Percentiles rank a stretch among this genome's conserved stretches.
Evolutionary conservation across 2,797 vertebrate species (phyloP).

Genomic region (Lindbergichthys nudifrons): DNA sequence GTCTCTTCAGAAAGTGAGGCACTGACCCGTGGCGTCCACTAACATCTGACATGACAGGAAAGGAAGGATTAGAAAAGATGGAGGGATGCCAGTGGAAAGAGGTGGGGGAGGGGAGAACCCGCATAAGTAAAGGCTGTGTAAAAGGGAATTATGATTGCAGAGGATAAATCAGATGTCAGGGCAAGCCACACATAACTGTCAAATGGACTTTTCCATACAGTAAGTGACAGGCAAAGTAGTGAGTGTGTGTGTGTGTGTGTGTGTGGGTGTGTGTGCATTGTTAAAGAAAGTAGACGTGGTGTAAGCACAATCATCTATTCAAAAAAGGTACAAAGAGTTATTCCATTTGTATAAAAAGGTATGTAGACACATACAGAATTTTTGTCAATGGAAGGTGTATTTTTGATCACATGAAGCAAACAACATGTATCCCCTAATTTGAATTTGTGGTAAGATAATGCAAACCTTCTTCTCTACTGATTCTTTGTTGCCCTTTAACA

Average conservation of each 20-base stretch:
- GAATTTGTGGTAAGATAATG: too few relatives aligned
- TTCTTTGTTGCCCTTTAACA: background rate
- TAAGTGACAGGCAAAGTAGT: background rate
- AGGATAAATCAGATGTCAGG: constrained; percentile 91
- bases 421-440: too few relatives aligned
- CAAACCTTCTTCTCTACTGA: background rate
- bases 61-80: constrained; percentile 81
- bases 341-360: too few relatives aligned
- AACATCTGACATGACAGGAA: constrained; percentile 91
- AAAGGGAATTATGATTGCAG: constrained; percentile 92
- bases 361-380: too few relatives aligned
- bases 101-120: constrained; percentile 74
- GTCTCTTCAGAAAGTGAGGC: constrained; percentile 86
- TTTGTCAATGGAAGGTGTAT: too few relatives aligned
- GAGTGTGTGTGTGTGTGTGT: background rate
- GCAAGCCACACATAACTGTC: constrained; percentile 88
- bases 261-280: too few relatives aligned
- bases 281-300: too few relatives aligned
- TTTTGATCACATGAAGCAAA: too few relatives aligned
- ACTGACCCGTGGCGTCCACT: constrained; percentile 92
- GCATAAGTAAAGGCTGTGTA: constrained; percentile 88
- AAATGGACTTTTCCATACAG: constrained; percentile 82
- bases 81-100: constrained; percentile 77
- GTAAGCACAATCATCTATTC: too few relatives aligned
- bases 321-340: too few relatives aligned